phyloP scores from a whole-genome alignment of 2,888 invertebrate species.

The Epinotia demarniana region DNA sequence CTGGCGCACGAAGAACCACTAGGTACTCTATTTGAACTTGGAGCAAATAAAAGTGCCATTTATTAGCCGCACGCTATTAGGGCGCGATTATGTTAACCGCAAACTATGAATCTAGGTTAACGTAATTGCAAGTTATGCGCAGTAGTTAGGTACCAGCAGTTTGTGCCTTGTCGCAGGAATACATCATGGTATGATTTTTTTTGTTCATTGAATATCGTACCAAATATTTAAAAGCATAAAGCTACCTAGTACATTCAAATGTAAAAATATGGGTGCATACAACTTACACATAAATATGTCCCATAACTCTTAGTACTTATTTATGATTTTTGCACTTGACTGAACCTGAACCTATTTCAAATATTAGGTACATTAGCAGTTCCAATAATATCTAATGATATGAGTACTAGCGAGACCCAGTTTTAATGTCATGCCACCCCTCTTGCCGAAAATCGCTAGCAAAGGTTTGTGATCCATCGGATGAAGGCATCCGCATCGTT shows the following conservation, averaged over 20 bases:
- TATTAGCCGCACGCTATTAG: slow-evolving; percentile 54
- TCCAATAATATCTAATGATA: too few species aligned
- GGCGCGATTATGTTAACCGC: slow-evolving; percentile 49
- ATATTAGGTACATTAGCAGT: too few species aligned
- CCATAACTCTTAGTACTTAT: too few species aligned
- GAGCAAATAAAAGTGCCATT: slow-evolving; percentile 60
- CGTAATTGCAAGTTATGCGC: slow-evolving; percentile 51
- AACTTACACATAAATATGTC: too few species aligned
- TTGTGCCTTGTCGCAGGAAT: not conserved
- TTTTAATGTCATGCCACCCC: not conserved
- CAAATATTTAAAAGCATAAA: too few species aligned
- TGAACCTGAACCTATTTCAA: too few species aligned
- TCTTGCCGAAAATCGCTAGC: slow-evolving; percentile 18
- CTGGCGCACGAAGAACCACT: slow-evolving; percentile 55
- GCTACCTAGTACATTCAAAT: too few species aligned
- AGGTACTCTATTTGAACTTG: slow-evolving; percentile 59
- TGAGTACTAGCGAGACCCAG: too few species aligned
- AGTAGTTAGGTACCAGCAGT: slow-evolving; percentile 21
- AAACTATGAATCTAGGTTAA: slow-evolving; percentile 52
- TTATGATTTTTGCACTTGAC: too few species aligned
- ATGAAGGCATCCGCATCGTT: slow-evolving; percentile 2
- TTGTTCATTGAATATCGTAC: too few species aligned
- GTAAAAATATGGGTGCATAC: too few species aligned
- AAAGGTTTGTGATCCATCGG: slow-evolving; percentile 15
- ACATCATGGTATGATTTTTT: not conserved